A percentile compares a stretch with the other conserved stretches of the same genome.
Conservation (phyloP, 2,113 vertebrate genomes). For the Catharus bicknelli region DNA sequence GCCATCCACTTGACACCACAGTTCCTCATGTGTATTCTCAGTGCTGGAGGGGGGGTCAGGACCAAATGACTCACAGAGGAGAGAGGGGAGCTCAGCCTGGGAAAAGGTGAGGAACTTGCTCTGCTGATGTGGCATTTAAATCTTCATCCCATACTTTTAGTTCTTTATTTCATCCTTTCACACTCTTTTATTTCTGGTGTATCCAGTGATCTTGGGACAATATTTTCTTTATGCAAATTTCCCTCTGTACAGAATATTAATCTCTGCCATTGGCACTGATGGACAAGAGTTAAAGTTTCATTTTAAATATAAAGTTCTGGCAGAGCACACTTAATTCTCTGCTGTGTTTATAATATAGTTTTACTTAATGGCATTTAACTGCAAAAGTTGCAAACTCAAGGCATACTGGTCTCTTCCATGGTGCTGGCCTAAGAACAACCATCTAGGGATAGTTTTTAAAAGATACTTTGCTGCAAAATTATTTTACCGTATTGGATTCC, state of each 20-base stretch:
- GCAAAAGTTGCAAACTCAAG: neutral
- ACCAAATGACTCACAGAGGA: neutral
- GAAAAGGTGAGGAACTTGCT: neutral
- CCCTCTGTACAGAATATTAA: neutral
- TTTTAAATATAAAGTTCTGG: neutral
- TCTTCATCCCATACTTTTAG: neutral
- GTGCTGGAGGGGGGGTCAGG: neutral
- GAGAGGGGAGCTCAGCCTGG: neutral
- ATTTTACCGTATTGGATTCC: neutral
- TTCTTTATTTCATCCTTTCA: neutral
- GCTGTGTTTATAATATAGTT: neutral
- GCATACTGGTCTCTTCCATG: neutral
- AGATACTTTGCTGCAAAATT: neutral
- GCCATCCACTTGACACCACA: neutral
- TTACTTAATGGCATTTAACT: neutral
- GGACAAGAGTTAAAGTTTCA: conserved; percentile 2
- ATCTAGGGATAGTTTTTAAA: neutral
- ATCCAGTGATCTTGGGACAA: neutral
- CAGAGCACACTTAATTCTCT: neutral
- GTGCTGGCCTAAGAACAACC: neutral
- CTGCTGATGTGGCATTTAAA: neutral
- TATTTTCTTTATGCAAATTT: conserved; percentile 47
- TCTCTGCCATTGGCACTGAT: neutral
- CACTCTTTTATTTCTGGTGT: neutral
- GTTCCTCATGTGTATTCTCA: neutral